Base-by-base conservation (phyloP, 2,797 vertebrate genomes). In the Petrocephalus schoutedeni region DNA sequence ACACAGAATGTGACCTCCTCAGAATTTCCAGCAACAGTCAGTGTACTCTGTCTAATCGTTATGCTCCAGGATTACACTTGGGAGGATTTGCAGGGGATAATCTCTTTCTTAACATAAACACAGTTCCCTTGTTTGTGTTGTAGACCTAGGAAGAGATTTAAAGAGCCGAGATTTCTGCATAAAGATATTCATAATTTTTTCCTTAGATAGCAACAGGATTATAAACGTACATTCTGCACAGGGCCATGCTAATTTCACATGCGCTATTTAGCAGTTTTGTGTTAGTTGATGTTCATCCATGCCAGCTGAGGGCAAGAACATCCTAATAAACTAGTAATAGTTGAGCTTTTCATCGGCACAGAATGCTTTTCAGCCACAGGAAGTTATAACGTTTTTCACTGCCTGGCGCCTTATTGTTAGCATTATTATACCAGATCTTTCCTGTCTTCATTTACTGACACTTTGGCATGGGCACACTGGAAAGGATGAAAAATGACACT, bases 1-100 rank as follows among this genome's bases (percentile, higher is more conserved):
- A 28, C n/a, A 59, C 12, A 23, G 71, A 45, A 86, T n/a, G 16
- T 58, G 53, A 85, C 54, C 10, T 56, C 23, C 59, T 41, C 84
- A 59, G 56, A 58, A 58, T 86, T 86, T 58, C 84, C 57, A 58
- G 53, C 51, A 32, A 8, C 45, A 59, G 56, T 58, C 56, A 41
- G 19, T 41, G 56, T 83, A 83, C 4, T 54, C 21, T 83, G 51
- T 83, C 10, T 28, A 45, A 53, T 85, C 14, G 5, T 28, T 32
- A 0, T 12, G 3, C 80, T 53, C 49, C 45, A 83, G 10, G 53
- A 83, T 83, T 83, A 51, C 45, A 54, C 21, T 53, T 83, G 51
- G 80, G 23, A 23, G 80, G 53, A 85, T 85, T 85, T 28, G n/a
- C 51, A 85, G 32, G 51, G 53, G 80, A 49, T 83, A 83, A 83